These are phyloP conservation scores for Limanda limanda DNA, from an alignment of 2,113 vertebrate species.

Conservation along the genomic window DNA sequence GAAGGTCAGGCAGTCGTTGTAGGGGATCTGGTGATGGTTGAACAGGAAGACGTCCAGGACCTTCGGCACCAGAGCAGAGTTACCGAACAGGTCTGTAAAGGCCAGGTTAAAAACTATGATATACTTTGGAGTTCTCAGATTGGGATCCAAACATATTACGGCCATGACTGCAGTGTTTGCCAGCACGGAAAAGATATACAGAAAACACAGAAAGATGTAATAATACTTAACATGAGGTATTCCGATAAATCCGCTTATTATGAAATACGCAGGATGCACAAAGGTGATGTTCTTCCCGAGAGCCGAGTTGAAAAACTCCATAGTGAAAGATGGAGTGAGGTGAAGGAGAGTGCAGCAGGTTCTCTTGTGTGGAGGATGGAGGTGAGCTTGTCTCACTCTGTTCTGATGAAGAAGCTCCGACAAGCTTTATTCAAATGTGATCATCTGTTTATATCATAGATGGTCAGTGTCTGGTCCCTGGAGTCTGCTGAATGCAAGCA, in stretches of 20 bases:
- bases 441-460: no score
- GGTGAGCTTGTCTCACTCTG: background rate
- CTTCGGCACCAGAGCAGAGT: constrained; percentile 76
- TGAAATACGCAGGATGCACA: constrained; percentile 71
- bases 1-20: constrained; percentile 68
- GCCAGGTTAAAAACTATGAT: constrained; percentile 78
- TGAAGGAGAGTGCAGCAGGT: no score
- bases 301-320: constrained; percentile 57
- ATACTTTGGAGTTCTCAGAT: constrained; percentile 78
- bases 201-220: constrained; percentile 71
- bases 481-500: background rate
- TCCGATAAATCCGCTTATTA: constrained; percentile 71
- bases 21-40: constrained; percentile 61
- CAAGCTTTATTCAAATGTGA: background rate
- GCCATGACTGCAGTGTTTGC: constrained; percentile 70
- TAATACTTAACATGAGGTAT: constrained; percentile 70
- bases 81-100: constrained; percentile 74
- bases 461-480: background rate
- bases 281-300: constrained; percentile 65
- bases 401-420: background rate
- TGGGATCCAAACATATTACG: constrained; percentile 65
- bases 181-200: constrained; percentile 72
- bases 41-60: constrained; percentile 77
- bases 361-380: background rate
- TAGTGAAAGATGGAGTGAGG: constrained; percentile 2